Conservation (phyloP, 2,797 vertebrate species). For the Centroberyx gerrardi region DNA sequence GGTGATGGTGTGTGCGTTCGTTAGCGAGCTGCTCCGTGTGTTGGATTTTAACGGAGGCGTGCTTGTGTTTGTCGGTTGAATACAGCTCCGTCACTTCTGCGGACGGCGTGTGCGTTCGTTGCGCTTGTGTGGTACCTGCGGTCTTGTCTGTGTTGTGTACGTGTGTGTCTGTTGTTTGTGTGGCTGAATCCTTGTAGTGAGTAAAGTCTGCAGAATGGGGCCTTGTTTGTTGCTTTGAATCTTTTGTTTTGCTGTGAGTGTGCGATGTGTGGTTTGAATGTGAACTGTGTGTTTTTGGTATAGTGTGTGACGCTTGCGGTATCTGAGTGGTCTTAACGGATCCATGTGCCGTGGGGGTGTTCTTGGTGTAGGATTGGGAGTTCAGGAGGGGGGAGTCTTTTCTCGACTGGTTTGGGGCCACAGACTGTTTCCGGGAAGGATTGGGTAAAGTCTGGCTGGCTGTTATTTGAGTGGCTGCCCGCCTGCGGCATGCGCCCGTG, state of each 20-base stretch:
- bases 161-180: constrained; percentile 71
- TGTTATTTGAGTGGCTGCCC: constrained; percentile 72
- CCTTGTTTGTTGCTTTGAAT: constrained; percentile 63
- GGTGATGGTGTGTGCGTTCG: constrained; percentile 40
- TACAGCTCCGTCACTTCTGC: constrained; percentile 34
- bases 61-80: constrained; percentile 49
- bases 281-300: constrained; percentile 78
- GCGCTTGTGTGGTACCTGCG: constrained; percentile 20
- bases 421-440: constrained; percentile 67
- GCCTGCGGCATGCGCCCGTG: constrained; percentile 82
- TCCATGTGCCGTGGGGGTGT: constrained; percentile 43
- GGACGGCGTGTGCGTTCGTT: constrained; percentile 41
- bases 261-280: constrained; percentile 60
- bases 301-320: constrained; percentile 76
- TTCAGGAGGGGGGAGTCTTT: constrained; percentile 63
- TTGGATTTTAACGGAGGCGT: constrained; percentile 31
- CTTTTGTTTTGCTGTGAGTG: constrained; percentile 58
- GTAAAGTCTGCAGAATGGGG: constrained; percentile 74
- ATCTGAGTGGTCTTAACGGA: constrained; percentile 57
- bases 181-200: constrained; percentile 70
- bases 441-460: constrained; percentile 84
- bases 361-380: constrained; percentile 57
- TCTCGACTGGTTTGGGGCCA: constrained; percentile 54
- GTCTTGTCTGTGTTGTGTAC: constrained; percentile 30
- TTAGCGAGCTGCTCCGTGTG: constrained; percentile 9